phyloP scores from a whole-genome alignment of 2,113 vertebrate genomes.

The Oreochromis niloticus region DNA sequence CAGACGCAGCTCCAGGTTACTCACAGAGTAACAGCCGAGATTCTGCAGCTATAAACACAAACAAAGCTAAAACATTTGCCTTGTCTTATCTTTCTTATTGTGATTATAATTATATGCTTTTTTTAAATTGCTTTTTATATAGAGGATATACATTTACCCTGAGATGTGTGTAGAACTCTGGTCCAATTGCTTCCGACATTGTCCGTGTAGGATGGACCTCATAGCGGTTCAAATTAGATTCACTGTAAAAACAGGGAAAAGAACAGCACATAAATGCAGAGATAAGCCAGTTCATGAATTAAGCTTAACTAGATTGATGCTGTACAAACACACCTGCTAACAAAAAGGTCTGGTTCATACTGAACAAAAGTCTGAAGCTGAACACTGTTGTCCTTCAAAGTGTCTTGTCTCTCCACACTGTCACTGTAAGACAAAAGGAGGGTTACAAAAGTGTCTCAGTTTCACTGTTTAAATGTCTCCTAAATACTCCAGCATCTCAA shows the following conservation, averaged over 20 bases:
- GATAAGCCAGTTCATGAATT: not conserved
- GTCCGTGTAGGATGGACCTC: constrained; percentile 82
- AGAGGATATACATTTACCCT: constrained; percentile 65
- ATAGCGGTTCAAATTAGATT: constrained; percentile 84
- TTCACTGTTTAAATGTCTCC: not conserved
- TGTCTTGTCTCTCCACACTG: constrained; percentile 77
- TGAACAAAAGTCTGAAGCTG: constrained; percentile 74
- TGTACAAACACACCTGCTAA: constrained; percentile 76
- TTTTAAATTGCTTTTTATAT: not conserved
- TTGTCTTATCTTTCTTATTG: not conserved
- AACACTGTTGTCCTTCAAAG: constrained; percentile 77
- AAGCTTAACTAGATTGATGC: not conserved
- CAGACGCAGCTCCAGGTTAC: constrained; percentile 76
- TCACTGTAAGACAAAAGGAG: constrained; percentile 66
- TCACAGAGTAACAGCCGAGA: constrained; percentile 80
- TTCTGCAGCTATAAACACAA: constrained; percentile 81
- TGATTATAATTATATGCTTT: not conserved
- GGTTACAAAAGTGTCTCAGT: not conserved
- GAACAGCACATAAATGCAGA: not conserved
- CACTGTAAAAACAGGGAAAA: constrained; percentile 58
- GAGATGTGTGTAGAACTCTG: constrained; percentile 84
- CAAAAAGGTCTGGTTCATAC: constrained; percentile 85
- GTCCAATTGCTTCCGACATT: constrained; percentile 75
- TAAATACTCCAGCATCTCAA: not conserved
- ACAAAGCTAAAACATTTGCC: not conserved